Evolutionary conservation across 2,888 invertebrate species (phyloP).

Genomic region (Aphodius sticticus): DNA sequence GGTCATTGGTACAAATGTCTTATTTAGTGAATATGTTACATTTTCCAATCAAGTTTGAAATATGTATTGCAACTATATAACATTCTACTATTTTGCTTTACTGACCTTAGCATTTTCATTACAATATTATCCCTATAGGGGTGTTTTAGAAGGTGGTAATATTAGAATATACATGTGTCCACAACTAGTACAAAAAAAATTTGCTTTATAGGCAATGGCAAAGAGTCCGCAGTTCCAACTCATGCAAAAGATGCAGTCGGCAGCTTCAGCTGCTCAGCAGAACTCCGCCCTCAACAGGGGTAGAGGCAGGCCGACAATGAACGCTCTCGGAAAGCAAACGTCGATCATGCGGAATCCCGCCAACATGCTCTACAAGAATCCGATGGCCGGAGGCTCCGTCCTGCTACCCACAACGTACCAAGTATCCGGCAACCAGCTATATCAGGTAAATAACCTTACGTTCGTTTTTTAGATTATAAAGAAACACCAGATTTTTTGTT

Average conservation of each 20-base stretch:
- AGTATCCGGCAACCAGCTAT: conserved; percentile 68
- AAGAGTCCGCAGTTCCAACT: conserved; percentile 57
- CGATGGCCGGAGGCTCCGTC: conserved; percentile 65
- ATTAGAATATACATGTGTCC: too few relatives aligned
- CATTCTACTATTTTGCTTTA: too few relatives aligned
- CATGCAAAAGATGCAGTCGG: conserved; percentile 54
- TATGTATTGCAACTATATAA: too few relatives aligned
- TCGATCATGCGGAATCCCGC: conserved; percentile 52
- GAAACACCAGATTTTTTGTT: too few relatives aligned
- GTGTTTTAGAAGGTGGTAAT: too few relatives aligned
- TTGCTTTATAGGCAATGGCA: conserved; percentile 57
- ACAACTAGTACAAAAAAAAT: too few relatives aligned
- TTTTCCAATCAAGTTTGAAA: too few relatives aligned
- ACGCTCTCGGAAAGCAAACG: conserved; percentile 44
- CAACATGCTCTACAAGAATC: conserved; percentile 76
- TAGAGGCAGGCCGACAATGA: conserved; percentile 55
- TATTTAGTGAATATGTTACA: too few relatives aligned
- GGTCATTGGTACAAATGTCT: too few relatives aligned
- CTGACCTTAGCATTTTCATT: too few relatives aligned
- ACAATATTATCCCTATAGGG: too few relatives aligned
- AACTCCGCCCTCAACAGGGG: conserved; percentile 50
- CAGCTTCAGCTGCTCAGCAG: conserved; percentile 39
- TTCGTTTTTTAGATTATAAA: conserved; percentile 4
- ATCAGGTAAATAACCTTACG: conserved; percentile 63
- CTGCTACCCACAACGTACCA: conserved; percentile 69